Base-by-base conservation (phyloP, 2,888 invertebrate genomes). In the Mechanitis mazaeus region DNA sequence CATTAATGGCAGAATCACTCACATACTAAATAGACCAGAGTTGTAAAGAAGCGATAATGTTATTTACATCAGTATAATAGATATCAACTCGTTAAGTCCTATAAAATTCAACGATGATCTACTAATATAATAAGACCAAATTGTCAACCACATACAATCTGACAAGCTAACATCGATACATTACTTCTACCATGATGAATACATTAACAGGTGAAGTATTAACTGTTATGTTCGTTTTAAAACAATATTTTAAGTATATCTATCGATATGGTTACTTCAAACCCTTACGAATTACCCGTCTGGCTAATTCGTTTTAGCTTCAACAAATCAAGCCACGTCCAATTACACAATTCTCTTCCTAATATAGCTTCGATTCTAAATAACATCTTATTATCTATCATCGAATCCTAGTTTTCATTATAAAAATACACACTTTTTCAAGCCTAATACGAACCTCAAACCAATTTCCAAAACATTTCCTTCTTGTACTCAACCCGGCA, bases 171-270 rank as follows among this genome's bases (percentile, higher is more conserved):
- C 87, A 87, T 81, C 75, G 77, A 85, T 82, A 86, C 85, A 83
- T 79, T 83, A 82, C 74, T 75, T 75, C 85, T 87, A 87, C 84
- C 74, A 80, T 80, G 85, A 87, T 87, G 88, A 85, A 79, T 85
- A 85, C 84, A 84, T 84, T 88, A 88, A 89, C 90, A 88, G 88
- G 89, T 89, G 89, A 85, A 75, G 77, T 75, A 75, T 78, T 84
- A 86, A 84, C 82, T 79, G 83, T 80, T 81, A 81, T 80, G 81
- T 83, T 80, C 76, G 78, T 78, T 73, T 78, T 79, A 75, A 83
- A 85, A 85, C 84, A 86, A 83, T 81, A 74, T 79, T 59, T 76
- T 68, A 69, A 76, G 77, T 78, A 73, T 83, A 79, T 69, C 83
- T 87, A 89, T 78, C 84, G 89, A 89, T 90, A 90, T 89, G 90